A percentile compares a stretch with the other conserved stretches of the same genome.
Conservation (phyloP, 2,113 vertebrate genomes). For the Corynorhinus townsendii region DNA sequence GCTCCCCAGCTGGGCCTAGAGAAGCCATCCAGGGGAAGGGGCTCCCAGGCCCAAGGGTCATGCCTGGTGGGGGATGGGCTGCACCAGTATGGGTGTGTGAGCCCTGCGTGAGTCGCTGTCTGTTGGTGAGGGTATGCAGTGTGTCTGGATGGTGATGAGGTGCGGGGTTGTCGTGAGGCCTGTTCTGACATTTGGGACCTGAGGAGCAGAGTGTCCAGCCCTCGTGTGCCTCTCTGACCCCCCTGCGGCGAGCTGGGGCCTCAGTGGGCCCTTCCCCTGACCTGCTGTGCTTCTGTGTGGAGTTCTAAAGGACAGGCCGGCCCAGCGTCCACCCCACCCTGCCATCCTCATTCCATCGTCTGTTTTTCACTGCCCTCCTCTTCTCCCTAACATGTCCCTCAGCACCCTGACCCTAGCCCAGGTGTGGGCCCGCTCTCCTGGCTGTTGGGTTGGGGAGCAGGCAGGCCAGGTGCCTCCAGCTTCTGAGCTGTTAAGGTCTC, state of each 20-base stretch:
- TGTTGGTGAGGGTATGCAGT: accelerated
- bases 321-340: not conserved
- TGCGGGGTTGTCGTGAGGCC: accelerated
- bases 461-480: not conserved
- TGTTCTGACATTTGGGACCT: not conserved
- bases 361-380: not conserved
- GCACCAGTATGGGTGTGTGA: accelerated
- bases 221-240: not conserved
- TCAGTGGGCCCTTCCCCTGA: not conserved
- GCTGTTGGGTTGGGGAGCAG: not conserved
- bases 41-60: not conserved
- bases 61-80: not conserved
- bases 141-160: accelerated
- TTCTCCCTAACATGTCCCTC: not conserved
- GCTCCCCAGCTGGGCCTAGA: not conserved
- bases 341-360: slow-evolving; percentile 48
- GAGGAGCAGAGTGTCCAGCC: not conserved
- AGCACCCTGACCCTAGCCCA: not conserved
- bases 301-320: not conserved
- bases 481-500: not conserved
- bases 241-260: not conserved
- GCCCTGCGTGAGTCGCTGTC: accelerated
- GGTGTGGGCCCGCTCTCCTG: not conserved
- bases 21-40: not conserved
- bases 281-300: not conserved